Evolutionary conservation across 2,113 vertebrate genomes (phyloP), one percentile per base, ranked within the genome.

Genomic region (Trematomus loennbergii): DNA sequence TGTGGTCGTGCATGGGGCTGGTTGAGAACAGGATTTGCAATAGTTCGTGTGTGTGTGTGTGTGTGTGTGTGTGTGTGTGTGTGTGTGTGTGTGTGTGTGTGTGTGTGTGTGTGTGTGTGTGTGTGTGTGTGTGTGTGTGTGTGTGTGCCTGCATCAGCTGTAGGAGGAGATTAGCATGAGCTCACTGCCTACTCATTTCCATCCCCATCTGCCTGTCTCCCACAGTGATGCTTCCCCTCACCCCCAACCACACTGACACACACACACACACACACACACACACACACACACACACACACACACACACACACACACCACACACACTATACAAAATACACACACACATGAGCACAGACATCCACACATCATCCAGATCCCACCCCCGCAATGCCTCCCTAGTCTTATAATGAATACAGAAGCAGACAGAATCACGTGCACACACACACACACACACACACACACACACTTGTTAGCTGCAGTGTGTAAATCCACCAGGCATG

Each of bases 181-280:
- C 91, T 90, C 78, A 82, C 85, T 86, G 92, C 91, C 90, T 91
- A 88, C 89, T 93, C 87, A 91, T 93, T 94, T 91, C 90, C 90
- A 91, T 92, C 87, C 85, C 92, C 93, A 94, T 93, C 94, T 94
- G 93, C 91, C 84, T 75, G 87, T 91, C 89, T 93, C 92, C 93
- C 92, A 92, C 91, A 81, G 87, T 90, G 88, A 92, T 66, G 54
- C 85, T 49, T 48, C 61, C 76, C 48, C 61, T 62, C 62, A 17
- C 57, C 43, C 68, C 54, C 29, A 15, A 46, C 72, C 54, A 29
- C 60, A 13, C 40, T 2, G 36, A 20, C 36, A 12, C 59, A 43
- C 60, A 45, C 40, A 46, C 12, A 63, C 40, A 22, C 40, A 46
- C 61, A 57, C 43, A 60, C 25, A 64, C 65, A 66, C 46, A 77